A percentile compares a stretch with the other conserved stretches of the same genome.
These are phyloP conservation scores for Microchirus variegatus DNA, from an alignment of 2,797 vertebrate species.

Conservation along the genomic window DNA sequence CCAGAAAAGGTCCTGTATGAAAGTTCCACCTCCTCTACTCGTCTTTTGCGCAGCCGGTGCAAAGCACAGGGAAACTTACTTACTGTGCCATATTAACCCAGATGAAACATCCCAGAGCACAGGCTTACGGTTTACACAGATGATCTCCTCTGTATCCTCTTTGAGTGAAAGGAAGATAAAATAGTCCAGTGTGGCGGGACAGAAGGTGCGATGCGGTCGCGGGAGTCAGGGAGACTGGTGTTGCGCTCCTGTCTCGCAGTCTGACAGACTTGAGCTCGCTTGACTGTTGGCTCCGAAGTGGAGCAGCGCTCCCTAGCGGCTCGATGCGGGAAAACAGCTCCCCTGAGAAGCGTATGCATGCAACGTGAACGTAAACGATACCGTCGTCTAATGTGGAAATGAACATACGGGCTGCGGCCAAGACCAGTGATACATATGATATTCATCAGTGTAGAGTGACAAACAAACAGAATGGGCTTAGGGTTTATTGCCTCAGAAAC, in stretches of 20 bases:
- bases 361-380: constrained; percentile 32
- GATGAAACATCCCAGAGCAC: constrained; percentile 24
- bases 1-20: constrained; percentile 35
- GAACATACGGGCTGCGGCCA: constrained; percentile 40
- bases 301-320: constrained; percentile 65
- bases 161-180: constrained; percentile 9
- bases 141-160: constrained; percentile 32
- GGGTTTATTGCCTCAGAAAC: constrained; percentile 1
- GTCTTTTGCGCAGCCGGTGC: constrained; percentile 25
- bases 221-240: constrained; percentile 58
- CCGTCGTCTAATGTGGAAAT: constrained; percentile 32
- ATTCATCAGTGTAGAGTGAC: constrained; percentile 24
- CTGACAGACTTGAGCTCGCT: constrained; percentile 28
- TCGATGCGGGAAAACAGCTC: not conserved
- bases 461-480: constrained; percentile 2
- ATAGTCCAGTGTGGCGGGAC: constrained; percentile 50
- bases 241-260: constrained; percentile 48
- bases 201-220: constrained; percentile 63
- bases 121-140: not conserved
- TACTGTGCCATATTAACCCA: constrained; percentile 32
- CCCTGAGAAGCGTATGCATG: not conserved
- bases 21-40: constrained; percentile 64
- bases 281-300: constrained; percentile 38
- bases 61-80: constrained; percentile 57
- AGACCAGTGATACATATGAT: constrained; percentile 40